Percentiles rank a stretch among this genome's conserved stretches.
phyloP scores from a whole-genome alignment of 2,797 vertebrate species.

The Cossypha caffra region DNA sequence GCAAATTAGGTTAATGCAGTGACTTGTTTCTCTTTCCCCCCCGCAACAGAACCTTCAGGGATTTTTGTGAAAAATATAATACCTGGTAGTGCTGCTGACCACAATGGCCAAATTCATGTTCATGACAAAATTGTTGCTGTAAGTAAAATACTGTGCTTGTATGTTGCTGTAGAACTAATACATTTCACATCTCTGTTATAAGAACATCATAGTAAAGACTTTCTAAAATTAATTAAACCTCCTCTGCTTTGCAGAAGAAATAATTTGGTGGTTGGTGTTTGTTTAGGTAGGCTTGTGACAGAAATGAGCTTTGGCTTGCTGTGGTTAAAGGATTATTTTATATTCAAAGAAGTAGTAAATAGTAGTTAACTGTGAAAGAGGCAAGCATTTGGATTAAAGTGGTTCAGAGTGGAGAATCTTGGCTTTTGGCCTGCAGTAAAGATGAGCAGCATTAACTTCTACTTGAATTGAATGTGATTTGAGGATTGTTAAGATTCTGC shows the following conservation, averaged over 20 bases:
- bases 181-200: neutral
- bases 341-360: slow-evolving; percentile 26
- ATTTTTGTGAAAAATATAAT: slow-evolving; percentile 93
- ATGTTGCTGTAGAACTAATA: neutral
- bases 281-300: slow-evolving; percentile 11
- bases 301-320: slow-evolving; percentile 12
- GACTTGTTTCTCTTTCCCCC: neutral
- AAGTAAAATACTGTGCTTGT: slow-evolving; percentile 60
- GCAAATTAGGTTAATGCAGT: neutral
- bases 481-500: slow-evolving; percentile 8
- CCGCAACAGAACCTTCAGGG: slow-evolving; percentile 86
- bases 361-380: slow-evolving; percentile 49
- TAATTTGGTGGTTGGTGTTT: neutral
- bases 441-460: slow-evolving; percentile 6
- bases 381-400: slow-evolving; percentile 25
- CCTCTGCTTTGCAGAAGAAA: neutral
- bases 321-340: slow-evolving; percentile 35
- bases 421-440: slow-evolving; percentile 41
- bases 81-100: slow-evolving; percentile 90
- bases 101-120: slow-evolving; percentile 87
- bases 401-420: slow-evolving; percentile 34
- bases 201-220: neutral
- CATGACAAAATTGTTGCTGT: slow-evolving; percentile 92
- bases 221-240: neutral
- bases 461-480: neutral